A percentile compares a stretch with the other conserved stretches of the same genome.
These are phyloP conservation scores for Pseudomugil gertrudae DNA, from an alignment of 2,797 vertebrate species.

Conservation along the genomic window DNA sequence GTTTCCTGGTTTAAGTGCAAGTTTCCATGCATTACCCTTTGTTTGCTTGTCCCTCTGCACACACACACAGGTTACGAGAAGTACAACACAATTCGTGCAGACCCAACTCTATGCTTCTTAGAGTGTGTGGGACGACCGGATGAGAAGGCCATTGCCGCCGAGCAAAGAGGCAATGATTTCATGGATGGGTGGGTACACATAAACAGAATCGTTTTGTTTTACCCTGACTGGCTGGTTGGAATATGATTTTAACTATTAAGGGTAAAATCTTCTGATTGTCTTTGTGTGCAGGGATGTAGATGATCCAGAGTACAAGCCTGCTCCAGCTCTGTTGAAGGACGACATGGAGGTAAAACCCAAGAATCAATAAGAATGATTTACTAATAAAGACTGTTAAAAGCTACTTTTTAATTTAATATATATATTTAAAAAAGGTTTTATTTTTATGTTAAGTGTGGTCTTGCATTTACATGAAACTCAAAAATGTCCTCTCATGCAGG, in stretches of 20 bases:
- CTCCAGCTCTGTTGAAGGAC: constrained; percentile 95
- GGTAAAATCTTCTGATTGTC: neutral
- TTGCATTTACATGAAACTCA: neutral
- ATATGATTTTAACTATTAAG: neutral
- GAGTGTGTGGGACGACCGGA: constrained; percentile 96
- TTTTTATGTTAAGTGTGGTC: neutral
- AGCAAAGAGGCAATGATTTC: constrained; percentile 96
- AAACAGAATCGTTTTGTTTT: constrained; percentile 1
- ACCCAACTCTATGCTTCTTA: constrained; percentile 93
- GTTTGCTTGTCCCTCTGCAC: constrained; percentile 40
- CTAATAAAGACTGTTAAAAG: neutral
- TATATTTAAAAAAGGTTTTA: neutral
- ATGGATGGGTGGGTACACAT: constrained; percentile 90
- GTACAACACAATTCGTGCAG: constrained; percentile 96
- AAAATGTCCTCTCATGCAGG: constrained; percentile 75
- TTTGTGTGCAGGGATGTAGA: constrained; percentile 89
- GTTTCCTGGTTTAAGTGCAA: neutral
- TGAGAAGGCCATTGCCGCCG: constrained; percentile 97
- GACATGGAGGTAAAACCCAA: constrained; percentile 90
- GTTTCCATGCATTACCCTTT: constrained; percentile 27
- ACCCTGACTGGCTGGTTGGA: neutral
- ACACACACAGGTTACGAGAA: constrained; percentile 94
- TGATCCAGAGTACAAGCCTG: constrained; percentile 98
- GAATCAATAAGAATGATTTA: neutral
- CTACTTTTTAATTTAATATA: neutral